Percentiles rank a stretch among this genome's conserved stretches.
Conservation (phyloP, 2,797 vertebrate genomes). For the Sylvilagus floridanus region DNA sequence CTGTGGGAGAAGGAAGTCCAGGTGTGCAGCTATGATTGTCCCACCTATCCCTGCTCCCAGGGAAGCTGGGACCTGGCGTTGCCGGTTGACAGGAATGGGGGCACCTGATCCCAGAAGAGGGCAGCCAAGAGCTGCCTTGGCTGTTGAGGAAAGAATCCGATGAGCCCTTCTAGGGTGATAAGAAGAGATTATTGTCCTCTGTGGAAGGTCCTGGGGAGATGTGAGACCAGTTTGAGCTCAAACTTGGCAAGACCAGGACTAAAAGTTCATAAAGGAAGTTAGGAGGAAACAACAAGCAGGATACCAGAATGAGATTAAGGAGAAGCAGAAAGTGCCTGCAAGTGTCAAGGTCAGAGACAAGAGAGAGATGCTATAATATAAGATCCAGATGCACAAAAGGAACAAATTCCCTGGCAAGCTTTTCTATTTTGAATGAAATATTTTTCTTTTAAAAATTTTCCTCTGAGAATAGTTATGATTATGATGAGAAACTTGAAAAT, state of each 20-base stretch:
- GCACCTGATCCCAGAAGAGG: conserved; percentile 77
- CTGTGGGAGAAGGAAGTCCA: background rate
- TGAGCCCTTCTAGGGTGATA: background rate
- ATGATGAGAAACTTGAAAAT: conserved; percentile 30
- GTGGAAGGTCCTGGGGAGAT: background rate
- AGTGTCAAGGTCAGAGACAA: background rate
- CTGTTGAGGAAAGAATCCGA: background rate
- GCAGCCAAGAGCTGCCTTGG: conserved; percentile 78
- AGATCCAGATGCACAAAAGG: background rate
- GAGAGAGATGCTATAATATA: background rate
- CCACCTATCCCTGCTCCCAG: background rate
- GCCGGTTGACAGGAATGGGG: background rate
- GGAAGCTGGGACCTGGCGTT: background rate
- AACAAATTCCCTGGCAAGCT: background rate
- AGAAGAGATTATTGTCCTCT: background rate
- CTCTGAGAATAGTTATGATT: background rate
- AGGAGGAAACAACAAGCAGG: background rate
- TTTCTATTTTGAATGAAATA: background rate
- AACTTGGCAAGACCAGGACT: background rate
- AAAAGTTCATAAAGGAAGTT: background rate
- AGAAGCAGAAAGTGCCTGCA: background rate
- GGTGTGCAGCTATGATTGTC: too few relatives aligned
- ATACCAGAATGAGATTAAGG: background rate
- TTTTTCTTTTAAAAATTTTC: too few relatives aligned
- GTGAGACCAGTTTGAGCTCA: background rate